A percentile compares a stretch with the other conserved stretches of the same genome.
These are phyloP conservation scores for Sprattus sprattus DNA, from an alignment of 2,113 vertebrate species.

Conservation along the genomic window DNA sequence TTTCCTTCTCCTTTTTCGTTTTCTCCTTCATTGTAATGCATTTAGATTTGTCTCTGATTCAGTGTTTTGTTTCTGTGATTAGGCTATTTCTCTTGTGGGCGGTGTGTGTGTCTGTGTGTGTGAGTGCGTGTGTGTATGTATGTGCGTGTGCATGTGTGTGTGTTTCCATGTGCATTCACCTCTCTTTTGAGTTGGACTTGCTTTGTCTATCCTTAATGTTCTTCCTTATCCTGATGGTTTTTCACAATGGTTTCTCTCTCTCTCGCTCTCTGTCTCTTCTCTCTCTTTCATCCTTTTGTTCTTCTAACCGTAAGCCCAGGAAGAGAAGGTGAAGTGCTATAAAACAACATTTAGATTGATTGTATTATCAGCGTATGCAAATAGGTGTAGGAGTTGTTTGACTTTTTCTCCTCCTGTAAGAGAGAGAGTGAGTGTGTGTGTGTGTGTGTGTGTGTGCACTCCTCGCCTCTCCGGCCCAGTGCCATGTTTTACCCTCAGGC, in stretches of 20 bases:
- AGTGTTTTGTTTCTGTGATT: constrained; percentile 11
- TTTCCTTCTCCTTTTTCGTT: too few species aligned
- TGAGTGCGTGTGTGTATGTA: background rate
- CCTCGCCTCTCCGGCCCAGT: background rate
- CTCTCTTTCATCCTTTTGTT: background rate
- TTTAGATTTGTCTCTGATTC: constrained; percentile 8
- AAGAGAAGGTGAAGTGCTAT: constrained; percentile 32
- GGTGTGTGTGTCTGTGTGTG: background rate
- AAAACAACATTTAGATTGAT: constrained; percentile 13
- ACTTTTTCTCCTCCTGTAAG: background rate
- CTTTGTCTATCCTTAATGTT: background rate
- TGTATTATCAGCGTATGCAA: constrained; percentile 33
- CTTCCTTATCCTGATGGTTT: background rate
- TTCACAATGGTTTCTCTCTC: background rate
- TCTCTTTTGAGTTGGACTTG: background rate
- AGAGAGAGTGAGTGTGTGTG: background rate
- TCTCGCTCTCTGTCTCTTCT: background rate
- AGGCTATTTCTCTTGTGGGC: background rate
- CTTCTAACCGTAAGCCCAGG: constrained; percentile 33
- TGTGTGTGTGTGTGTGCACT: background rate
- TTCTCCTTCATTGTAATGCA: background rate
- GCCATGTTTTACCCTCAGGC: constrained; percentile 23
- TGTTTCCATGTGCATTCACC: constrained; percentile 3
- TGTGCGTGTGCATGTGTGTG: background rate
- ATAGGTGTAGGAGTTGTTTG: background rate